Conservation (phyloP, 2,888 invertebrate genomes). For the Patella ulyssiponensis region DNA sequence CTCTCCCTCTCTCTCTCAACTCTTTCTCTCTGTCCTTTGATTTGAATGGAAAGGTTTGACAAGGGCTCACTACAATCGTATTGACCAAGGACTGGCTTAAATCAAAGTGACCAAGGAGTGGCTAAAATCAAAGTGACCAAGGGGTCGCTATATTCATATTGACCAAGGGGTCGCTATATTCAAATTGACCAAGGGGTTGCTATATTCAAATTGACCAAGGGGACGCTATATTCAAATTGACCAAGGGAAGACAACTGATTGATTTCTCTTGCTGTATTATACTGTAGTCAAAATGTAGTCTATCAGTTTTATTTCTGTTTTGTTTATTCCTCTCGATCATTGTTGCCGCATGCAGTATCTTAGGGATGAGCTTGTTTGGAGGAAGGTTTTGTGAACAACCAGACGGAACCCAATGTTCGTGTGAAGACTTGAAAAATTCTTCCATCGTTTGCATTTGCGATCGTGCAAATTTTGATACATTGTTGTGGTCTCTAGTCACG, state of each 20-base stretch:
- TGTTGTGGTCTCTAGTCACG: slow-evolving; percentile 74
- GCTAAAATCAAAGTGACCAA: no score
- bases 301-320: slow-evolving; percentile 11
- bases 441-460: slow-evolving; percentile 70
- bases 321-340: slow-evolving; percentile 23
- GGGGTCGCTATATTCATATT: no score
- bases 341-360: slow-evolving; percentile 87
- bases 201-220: no score
- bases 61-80: no score
- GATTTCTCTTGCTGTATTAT: background rate
- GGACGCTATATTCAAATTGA: no score
- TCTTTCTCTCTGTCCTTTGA: no score
- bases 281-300: background rate
- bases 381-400: slow-evolving; percentile 97
- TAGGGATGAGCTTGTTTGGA: slow-evolving; percentile 99
- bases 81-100: no score
- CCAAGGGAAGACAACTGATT: background rate
- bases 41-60: no score
- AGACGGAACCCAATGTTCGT: slow-evolving; percentile 82
- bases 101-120: no score
- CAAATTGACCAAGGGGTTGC: no score
- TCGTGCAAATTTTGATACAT: slow-evolving; percentile 74
- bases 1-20: no score
- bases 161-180: no score
- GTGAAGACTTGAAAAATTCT: slow-evolving; percentile 84